Conservation (phyloP, 2,113 vertebrate species). For the Periophthalmus modestus region DNA sequence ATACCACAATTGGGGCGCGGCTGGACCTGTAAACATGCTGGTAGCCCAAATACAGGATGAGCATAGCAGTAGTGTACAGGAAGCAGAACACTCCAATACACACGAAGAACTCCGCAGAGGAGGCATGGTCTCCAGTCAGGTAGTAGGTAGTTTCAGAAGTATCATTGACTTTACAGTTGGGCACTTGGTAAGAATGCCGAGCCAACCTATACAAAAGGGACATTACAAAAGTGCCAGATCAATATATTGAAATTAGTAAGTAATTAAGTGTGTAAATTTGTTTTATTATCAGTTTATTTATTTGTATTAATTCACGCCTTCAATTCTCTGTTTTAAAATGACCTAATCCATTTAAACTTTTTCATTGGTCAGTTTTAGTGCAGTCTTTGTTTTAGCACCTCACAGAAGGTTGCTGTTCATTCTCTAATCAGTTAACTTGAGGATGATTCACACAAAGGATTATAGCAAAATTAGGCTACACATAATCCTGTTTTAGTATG, state of each 20-base stretch:
- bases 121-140: conserved; percentile 85
- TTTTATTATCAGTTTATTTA: background rate
- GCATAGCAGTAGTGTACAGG: conserved; percentile 85
- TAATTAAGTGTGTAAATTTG: background rate
- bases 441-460: background rate
- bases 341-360: background rate
- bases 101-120: conserved; percentile 90
- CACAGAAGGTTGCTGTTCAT: too few species aligned
- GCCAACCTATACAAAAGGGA: conserved; percentile 75
- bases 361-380: background rate
- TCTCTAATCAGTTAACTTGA: too few species aligned
- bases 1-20: conserved; percentile 83
- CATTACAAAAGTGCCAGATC: background rate
- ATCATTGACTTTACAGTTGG: conserved; percentile 64
- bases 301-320: too few species aligned
- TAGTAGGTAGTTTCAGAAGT: background rate
- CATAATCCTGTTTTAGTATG: background rate
- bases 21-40: conserved; percentile 84
- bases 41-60: conserved; percentile 89
- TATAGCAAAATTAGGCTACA: too few species aligned
- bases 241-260: background rate
- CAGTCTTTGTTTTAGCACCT: too few species aligned
- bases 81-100: conserved; percentile 90
- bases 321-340: too few species aligned
- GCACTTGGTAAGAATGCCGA: conserved; percentile 76